Conservation (phyloP, 2,113 vertebrate species). For the Vidua macroura region DNA sequence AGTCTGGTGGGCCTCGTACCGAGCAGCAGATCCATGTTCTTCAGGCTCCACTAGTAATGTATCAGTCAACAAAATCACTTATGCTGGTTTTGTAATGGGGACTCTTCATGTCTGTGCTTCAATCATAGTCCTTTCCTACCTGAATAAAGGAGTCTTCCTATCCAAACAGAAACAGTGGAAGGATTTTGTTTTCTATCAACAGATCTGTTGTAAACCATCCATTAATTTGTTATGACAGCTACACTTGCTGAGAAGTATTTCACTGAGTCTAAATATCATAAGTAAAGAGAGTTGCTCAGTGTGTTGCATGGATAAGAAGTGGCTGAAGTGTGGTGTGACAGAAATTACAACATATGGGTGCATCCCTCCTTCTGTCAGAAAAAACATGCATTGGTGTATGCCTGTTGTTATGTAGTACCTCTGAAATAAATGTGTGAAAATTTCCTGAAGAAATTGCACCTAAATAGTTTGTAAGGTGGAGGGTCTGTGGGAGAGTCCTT, state of each 20-base stretch:
- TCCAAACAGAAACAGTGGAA: not conserved
- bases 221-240: not conserved
- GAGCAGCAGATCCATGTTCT: not conserved
- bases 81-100: not conserved
- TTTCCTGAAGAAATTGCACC: not conserved
- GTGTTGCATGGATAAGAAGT: not conserved
- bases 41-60: not conserved
- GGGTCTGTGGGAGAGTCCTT: not conserved
- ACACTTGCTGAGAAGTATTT: not conserved
- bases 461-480: not conserved
- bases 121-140: not conserved
- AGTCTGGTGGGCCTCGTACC: not conserved
- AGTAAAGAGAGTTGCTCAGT: not conserved
- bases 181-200: not conserved
- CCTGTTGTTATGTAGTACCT: not conserved
- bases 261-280: not conserved
- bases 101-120: not conserved
- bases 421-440: not conserved
- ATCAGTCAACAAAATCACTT: not conserved
- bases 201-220: not conserved
- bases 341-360: not conserved
- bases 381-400: accelerated
- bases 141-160: not conserved
- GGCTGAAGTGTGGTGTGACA: not conserved
- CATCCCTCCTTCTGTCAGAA: not conserved